phyloP scores from a whole-genome alignment of 1,140 invertebrate genomes.

The Teleogryllus occipitalis region DNA sequence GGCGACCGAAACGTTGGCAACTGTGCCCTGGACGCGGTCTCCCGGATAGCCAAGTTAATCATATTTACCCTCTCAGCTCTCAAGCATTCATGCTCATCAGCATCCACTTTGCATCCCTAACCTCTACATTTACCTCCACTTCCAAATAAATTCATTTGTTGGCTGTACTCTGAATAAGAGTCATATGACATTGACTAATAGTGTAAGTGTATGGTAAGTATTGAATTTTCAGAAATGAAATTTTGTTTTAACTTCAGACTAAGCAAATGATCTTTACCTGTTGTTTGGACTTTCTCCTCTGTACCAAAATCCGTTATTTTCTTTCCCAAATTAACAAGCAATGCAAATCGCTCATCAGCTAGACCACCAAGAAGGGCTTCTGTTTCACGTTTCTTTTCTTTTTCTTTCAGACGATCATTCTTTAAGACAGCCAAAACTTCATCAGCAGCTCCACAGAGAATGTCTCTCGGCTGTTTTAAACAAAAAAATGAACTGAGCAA shows the following conservation, averaged over 20 bases:
- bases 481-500: not conserved
- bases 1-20: no score
- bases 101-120: no score
- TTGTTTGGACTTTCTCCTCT: slow-evolving; percentile 60
- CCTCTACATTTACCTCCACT: no score
- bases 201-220: no score
- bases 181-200: no score
- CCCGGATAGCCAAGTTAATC: no score
- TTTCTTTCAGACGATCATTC: slow-evolving; percentile 89
- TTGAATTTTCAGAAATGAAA: not conserved
- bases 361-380: slow-evolving; percentile 80
- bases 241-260: not conserved
- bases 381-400: slow-evolving; percentile 88
- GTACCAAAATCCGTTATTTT: slow-evolving; percentile 97
- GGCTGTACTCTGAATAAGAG: no score
- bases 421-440: slow-evolving; percentile 94
- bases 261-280: slow-evolving; percentile 32
- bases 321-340: slow-evolving; percentile 92
- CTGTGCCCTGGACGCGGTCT: no score
- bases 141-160: no score
- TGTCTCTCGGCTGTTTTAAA: slow-evolving; percentile 67
- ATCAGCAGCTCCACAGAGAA: slow-evolving; percentile 95
- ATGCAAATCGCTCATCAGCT: slow-evolving; percentile 89
- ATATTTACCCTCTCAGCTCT: no score
- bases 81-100: no score